Evolutionary conservation across 2,888 invertebrate species (phyloP), one percentile per base, ranked within the genome.

Genomic region (Dyspetes luteomarginatus): DNA sequence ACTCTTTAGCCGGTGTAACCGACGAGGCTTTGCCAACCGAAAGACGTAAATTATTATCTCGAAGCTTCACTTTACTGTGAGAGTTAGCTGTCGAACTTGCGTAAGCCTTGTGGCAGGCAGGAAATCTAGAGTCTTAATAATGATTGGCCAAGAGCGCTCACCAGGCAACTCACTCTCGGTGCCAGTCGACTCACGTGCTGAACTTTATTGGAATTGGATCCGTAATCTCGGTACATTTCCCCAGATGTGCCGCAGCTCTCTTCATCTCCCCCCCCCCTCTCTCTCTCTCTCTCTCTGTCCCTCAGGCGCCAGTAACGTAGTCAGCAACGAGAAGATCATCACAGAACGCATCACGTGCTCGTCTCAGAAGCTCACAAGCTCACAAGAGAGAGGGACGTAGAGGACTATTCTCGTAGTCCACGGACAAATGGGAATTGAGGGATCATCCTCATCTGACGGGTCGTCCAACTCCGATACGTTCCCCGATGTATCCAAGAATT

Each of bases 151-250:
- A 48, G 7, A 64, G 65, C 36, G 56, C 68, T 58, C 60, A 15
- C n/a, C n/a, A n/a, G n/a, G n/a, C n/a, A 30, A 41, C 88, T 89
- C 86, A 84, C 86, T 84, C 68, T 85, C 81, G 85, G 85, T 85
- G 87, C 87, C 86, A 90, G 88, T 90, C 90, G 84, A 77, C 88
- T 90, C 90, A 90, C 90, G 90, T 89, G 85, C 87, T 84, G 87
- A 90, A 90, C 89, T 90, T 90, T 89, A 90, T 90, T 89, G 90
- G 90, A 90, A 90, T 89, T 90, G 90, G 88, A 89, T 88, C 88
- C 88, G 90, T 90, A 90, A 90, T 89, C 90, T 90, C 89, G 86
- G 88, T 86, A 89, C 88, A 89, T 89, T 87, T 89, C 88, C 88
- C 88, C 86, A 88, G 88, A 88, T 88, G 87, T 86, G 85, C 83